These are phyloP conservation scores for Natrix natrix DNA, from an alignment of 2,797 vertebrate genomes.

Conservation along the genomic window DNA sequence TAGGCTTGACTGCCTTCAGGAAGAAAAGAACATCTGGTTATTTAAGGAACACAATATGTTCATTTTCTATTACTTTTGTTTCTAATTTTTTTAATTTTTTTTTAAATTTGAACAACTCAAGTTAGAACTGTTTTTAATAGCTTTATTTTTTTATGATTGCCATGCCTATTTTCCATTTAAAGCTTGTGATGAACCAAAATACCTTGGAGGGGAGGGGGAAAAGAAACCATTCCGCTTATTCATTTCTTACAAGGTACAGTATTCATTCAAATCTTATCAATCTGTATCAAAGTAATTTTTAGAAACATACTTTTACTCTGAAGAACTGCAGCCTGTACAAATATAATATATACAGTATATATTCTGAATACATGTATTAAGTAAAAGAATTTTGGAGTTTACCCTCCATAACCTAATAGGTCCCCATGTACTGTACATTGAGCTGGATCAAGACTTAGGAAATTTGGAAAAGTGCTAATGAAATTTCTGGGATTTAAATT, in stretches of 20 bases:
- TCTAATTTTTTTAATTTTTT: constrained; percentile 80
- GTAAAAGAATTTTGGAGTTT: constrained; percentile 48
- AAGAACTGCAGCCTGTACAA: constrained; percentile 13
- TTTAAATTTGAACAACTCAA: constrained; percentile 70
- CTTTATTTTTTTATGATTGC: constrained; percentile 72
- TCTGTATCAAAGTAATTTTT: constrained; percentile 26
- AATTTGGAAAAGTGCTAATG: not conserved
- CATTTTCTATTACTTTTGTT: constrained; percentile 87
- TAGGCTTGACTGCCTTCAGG: constrained; percentile 82
- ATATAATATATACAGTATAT: constrained; percentile 29
- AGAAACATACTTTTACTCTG: constrained; percentile 32
- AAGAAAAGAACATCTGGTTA: constrained; percentile 86
- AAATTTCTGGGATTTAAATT: not conserved
- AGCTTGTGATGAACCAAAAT: constrained; percentile 49
- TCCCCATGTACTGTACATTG: not conserved
- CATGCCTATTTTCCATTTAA: constrained; percentile 60
- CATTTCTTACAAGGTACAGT: constrained; percentile 43
- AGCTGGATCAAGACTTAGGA: not conserved
- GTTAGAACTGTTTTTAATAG: constrained; percentile 76
- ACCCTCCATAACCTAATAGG: not conserved
- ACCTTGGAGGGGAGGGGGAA: not conserved
- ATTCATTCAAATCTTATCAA: constrained; percentile 10
- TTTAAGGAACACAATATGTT: constrained; percentile 85
- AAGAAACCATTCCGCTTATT: constrained; percentile 23
- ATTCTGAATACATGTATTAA: constrained; percentile 38